Base-by-base conservation (phyloP, 2,888 invertebrate species). In the Pseudoips prasinana region DNA sequence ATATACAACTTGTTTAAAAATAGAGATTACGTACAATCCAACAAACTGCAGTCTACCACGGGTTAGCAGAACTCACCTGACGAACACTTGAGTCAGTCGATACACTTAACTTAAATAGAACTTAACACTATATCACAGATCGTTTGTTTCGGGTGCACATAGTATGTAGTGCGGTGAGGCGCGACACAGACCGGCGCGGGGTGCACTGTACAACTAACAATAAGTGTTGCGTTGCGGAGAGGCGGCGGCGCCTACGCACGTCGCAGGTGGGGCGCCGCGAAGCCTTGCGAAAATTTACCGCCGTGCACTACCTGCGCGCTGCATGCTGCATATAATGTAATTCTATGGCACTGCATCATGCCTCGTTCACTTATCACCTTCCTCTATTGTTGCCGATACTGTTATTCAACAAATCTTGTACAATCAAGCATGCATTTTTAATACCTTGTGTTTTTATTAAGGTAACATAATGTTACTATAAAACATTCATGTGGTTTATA, bases 71-170 rank as follows among this genome's bases (percentile, higher is more conserved):
- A 59, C 75, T 78, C 61, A 76, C 73, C 73, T 73, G 64, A 56
- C 54, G 33, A 33, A 44, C 54, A 64, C 50, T 64, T 50, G 38
- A 59, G 52, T 61, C 57, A 69, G 56, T 67, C 63, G 49, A 46
- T 65, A 59, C 61, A 73, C 67, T 69, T 67, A 60, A 20, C 20
- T 62, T 58, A 62, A 54, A 65, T 65, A 72, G 64, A 79, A 81
- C 80, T 82, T 84, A 86, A 73, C 71, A 83, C 79, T 86, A 83
- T 81, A 84, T 85, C 83, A 87, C 85, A 85, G 76, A 78, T 78
- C 68, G 75, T 76, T 80, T 74, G 64, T 65, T 71, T 72, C 64
- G 73, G 65, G 62, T 75, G 75, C 73, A 75, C 82, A 85, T 76
- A 68, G 59, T 69, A 64, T 47, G 50, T 58, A 50, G 46, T 48